Percentiles rank a stretch among this genome's conserved stretches.
Conservation (phyloP, 2,797 vertebrate genomes). For the Basileuterus tristriatus region DNA sequence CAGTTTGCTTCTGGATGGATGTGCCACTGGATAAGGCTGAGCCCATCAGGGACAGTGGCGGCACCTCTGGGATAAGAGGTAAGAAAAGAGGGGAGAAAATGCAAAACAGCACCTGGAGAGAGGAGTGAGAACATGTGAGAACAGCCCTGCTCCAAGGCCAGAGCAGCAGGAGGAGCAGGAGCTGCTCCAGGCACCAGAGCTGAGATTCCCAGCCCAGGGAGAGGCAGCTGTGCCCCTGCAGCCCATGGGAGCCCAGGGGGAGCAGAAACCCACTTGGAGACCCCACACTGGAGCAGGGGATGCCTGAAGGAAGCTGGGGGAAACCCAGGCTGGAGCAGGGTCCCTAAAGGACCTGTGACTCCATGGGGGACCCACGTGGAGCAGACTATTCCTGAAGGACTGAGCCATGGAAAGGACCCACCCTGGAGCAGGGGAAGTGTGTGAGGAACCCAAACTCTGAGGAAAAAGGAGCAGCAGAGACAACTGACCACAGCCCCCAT, state of each 20-base stretch:
- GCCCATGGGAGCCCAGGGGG: not conserved
- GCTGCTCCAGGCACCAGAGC: not conserved
- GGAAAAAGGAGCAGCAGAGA: not conserved
- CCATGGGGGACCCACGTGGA: not conserved
- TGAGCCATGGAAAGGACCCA: not conserved
- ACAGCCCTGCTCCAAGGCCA: not conserved
- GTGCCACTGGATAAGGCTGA: not conserved
- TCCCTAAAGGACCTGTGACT: not conserved
- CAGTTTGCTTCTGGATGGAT: not conserved
- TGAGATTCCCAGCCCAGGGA: not conserved
- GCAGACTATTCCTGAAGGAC: not conserved
- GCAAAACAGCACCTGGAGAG: not conserved
- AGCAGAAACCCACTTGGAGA: not conserved
- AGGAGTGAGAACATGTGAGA: not conserved
- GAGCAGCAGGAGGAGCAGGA: not conserved
- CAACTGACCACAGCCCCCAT: not conserved
- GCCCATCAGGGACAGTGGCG: not conserved
- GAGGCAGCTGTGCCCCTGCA: not conserved
- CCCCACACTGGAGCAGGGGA: not conserved
- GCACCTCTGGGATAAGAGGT: not conserved
- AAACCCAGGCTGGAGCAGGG: fast-evolving
- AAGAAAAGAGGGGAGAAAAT: not conserved
- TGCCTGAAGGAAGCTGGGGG: not conserved
- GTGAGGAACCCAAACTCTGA: not conserved
- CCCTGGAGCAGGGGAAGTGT: not conserved